Percentiles rank a stretch among this genome's conserved stretches.
These are phyloP conservation scores for Eciton burchellii DNA, from an alignment of 1,140 invertebrate species.

Conservation along the genomic window DNA sequence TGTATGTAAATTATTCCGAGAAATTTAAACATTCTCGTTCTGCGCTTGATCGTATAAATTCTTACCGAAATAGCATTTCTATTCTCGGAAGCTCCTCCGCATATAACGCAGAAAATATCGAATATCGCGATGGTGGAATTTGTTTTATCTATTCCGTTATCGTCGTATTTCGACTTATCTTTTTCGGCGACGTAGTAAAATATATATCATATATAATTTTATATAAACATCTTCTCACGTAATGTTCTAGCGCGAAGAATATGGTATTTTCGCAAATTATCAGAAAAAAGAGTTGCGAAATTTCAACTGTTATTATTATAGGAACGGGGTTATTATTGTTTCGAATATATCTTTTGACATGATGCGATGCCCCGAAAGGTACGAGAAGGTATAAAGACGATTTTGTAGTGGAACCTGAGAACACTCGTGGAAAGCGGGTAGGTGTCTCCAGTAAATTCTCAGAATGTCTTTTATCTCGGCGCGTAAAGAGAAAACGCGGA, in stretches of 20 bases:
- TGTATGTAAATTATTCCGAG: neutral
- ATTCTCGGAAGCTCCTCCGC: neutral
- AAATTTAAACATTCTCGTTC: constrained; percentile 8
- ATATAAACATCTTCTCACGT: neutral
- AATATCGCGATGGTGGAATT: constrained; percentile 19
- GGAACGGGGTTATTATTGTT: neutral
- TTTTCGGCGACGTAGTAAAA: neutral
- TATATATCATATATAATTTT: neutral
- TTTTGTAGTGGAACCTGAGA: constrained; percentile 13
- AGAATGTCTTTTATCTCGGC: constrained; percentile 38
- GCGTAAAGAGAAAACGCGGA: constrained; percentile 42
- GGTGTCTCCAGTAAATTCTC: constrained; percentile 31
- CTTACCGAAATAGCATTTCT: constrained; percentile 53
- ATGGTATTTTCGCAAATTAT: neutral
- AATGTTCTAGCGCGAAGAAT: neutral
- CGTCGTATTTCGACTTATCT: neutral
- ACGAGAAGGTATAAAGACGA: constrained; percentile 10
- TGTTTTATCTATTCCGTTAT: constrained; percentile 2
- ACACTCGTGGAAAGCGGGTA: constrained; percentile 31
- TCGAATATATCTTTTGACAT: neutral
- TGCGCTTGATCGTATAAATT: neutral
- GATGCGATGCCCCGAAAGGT: constrained; percentile 10
- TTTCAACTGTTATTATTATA: neutral
- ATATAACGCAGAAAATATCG: neutral
- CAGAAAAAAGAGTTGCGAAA: neutral